Conservation (phyloP, 2,888 invertebrate species). For the Acleris cristana region DNA sequence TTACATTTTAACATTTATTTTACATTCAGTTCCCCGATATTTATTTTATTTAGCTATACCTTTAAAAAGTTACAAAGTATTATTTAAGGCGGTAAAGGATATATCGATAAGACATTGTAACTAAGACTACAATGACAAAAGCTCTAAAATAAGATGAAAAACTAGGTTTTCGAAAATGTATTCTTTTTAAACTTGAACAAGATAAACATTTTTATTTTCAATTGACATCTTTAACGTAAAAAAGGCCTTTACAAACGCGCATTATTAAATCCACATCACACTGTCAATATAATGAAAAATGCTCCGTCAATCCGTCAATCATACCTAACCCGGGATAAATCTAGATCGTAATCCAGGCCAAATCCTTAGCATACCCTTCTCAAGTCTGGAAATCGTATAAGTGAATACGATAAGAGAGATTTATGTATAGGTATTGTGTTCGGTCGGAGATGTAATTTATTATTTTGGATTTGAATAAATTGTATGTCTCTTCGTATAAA, state of each 20-base stretch:
- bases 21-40: too few relatives aligned
- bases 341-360: conserved; percentile 4
- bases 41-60: too few relatives aligned
- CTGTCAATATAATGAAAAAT: conserved; percentile 8
- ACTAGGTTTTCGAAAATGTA: too few relatives aligned
- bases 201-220: too few relatives aligned
- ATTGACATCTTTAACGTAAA: too few relatives aligned
- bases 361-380: conserved; percentile 2
- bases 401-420: neutral
- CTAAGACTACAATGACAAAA: too few relatives aligned
- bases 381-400: conserved; percentile 1
- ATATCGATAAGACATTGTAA: too few relatives aligned
- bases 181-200: too few relatives aligned
- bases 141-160: too few relatives aligned
- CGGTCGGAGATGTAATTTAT: conserved; percentile 1
- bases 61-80: too few relatives aligned
- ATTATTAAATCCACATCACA: conserved; percentile 1
- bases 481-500: neutral
- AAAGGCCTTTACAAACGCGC: neutral
- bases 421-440: neutral
- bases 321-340: conserved; percentile 5
- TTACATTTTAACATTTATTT: too few relatives aligned
- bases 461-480: conserved; percentile 2
- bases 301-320: conserved; percentile 2
- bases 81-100: too few relatives aligned